Percentiles rank a stretch among this genome's conserved stretches.
These are phyloP conservation scores for Bradypodion ventrale DNA, from an alignment of 2,797 vertebrate species.

Conservation along the genomic window DNA sequence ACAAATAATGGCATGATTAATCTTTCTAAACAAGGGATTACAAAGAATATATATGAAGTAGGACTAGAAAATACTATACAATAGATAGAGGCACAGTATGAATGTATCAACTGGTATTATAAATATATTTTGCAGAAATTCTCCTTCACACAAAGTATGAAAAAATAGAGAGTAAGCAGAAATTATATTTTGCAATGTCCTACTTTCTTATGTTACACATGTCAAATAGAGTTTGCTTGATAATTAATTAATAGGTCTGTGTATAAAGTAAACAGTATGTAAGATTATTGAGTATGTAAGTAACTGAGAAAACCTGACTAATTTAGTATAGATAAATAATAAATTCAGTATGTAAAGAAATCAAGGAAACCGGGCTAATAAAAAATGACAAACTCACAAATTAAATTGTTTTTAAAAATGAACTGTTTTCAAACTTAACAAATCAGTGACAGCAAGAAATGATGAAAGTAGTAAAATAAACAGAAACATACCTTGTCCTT, in stretches of 20 bases:
- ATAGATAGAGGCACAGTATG: too few relatives aligned
- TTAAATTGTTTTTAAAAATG: neutral
- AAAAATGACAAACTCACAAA: constrained; percentile 3
- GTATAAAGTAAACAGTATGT: neutral
- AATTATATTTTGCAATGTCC: neutral
- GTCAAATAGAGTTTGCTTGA: neutral
- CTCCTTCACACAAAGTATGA: neutral
- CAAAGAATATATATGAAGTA: neutral
- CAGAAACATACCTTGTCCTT: constrained; percentile 85
- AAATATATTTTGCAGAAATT: neutral
- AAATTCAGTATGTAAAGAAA: neutral
- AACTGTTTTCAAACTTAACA: constrained; percentile 8
- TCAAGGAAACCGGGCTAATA: neutral
- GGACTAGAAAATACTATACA: neutral
- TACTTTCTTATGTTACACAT: neutral
- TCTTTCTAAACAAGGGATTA: neutral
- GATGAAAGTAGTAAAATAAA: constrained; percentile 14
- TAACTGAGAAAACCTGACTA: neutral
- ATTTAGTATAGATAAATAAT: neutral
- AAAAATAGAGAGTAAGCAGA: constrained; percentile 1
- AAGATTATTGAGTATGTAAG: neutral
- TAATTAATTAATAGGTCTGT: neutral
- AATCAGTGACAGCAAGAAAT: constrained; percentile 22
- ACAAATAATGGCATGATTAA: neutral
- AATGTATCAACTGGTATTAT: neutral